A percentile compares a stretch with the other conserved stretches of the same genome.
Evolutionary conservation across 2,797 vertebrate species (phyloP).

Genomic region (Psittacula derbiana): DNA sequence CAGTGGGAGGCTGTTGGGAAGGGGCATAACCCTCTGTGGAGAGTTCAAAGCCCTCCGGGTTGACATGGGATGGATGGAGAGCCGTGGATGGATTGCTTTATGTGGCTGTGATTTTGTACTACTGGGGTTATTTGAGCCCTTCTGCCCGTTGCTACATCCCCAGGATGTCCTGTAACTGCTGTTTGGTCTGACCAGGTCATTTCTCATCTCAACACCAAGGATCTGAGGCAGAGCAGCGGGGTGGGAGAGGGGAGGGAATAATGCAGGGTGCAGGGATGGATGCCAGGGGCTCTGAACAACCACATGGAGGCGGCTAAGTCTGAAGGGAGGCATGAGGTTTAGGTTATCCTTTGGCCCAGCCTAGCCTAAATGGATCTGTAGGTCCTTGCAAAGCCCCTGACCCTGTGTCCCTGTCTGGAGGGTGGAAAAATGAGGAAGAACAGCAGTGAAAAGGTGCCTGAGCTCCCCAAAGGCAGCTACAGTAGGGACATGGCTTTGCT

Average conservation of each 20-base stretch:
- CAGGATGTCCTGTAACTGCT: not conserved
- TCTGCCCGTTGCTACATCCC: not conserved
- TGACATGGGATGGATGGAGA: not conserved
- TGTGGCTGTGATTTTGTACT: not conserved
- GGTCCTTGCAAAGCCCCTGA: not conserved
- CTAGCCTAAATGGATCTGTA: not conserved
- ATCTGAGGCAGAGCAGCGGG: not conserved
- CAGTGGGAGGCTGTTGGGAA: not conserved
- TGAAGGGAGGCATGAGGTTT: not conserved
- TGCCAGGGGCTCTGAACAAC: not conserved
- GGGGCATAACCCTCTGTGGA: accelerated
- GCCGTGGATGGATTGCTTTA: not conserved
- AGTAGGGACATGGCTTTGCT: accelerated
- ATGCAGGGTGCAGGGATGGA: not conserved
- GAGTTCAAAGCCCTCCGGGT: not conserved
- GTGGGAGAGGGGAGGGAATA: not conserved
- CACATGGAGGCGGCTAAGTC: accelerated
- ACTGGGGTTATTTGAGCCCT: not conserved
- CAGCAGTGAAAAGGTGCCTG: accelerated
- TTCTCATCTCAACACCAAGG: not conserved
- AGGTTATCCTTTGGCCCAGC: not conserved
- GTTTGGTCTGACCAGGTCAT: not conserved
- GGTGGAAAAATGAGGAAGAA: not conserved
- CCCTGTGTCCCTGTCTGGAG: accelerated
- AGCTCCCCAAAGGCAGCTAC: not conserved